These are phyloP conservation scores for Stenodera caucasica DNA, from an alignment of 2,888 invertebrate genomes.

Conservation along the genomic window DNA sequence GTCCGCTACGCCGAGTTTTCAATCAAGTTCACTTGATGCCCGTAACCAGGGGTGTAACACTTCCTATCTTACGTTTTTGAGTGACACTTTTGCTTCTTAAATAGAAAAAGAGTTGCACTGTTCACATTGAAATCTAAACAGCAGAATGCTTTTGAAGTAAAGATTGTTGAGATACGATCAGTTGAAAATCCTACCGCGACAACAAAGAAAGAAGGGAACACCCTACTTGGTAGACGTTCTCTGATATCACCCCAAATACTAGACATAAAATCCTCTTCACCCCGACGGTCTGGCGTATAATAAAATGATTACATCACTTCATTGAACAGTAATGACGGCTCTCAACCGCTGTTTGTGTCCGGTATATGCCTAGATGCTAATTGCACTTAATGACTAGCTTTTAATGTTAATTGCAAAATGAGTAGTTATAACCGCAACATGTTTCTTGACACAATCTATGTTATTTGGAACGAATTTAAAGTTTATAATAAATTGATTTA, in stretches of 20 bases:
- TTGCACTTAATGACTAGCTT: constrained; percentile 47
- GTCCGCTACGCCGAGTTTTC: constrained; percentile 54
- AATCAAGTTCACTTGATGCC: constrained; percentile 54
- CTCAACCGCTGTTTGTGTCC: constrained; percentile 41
- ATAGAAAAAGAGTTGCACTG: constrained; percentile 39
- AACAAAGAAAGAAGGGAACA: constrained; percentile 39
- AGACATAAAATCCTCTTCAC: constrained; percentile 43
- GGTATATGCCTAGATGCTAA: constrained; percentile 39
- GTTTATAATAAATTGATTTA: too few species aligned
- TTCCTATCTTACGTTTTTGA: constrained; percentile 40
- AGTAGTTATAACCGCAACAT: constrained; percentile 42
- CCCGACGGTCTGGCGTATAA: constrained; percentile 44
- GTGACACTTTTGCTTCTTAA: constrained; percentile 40
- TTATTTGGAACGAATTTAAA: constrained; percentile 39
- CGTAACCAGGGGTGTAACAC: constrained; percentile 46
- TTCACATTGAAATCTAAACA: constrained; percentile 43
- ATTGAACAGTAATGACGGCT: constrained; percentile 48
- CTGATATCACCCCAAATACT: constrained; percentile 42
- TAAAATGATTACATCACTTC: constrained; percentile 51
- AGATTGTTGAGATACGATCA: constrained; percentile 40
- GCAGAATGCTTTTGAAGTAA: constrained; percentile 43
- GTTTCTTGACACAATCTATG: constrained; percentile 45
- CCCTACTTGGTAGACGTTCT: constrained; percentile 37
- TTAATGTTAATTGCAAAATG: constrained; percentile 48
- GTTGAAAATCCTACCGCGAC: constrained; percentile 39